phyloP scores from a whole-genome alignment of 2,888 invertebrate genomes.

The Scaptomyza parva region DNA sequence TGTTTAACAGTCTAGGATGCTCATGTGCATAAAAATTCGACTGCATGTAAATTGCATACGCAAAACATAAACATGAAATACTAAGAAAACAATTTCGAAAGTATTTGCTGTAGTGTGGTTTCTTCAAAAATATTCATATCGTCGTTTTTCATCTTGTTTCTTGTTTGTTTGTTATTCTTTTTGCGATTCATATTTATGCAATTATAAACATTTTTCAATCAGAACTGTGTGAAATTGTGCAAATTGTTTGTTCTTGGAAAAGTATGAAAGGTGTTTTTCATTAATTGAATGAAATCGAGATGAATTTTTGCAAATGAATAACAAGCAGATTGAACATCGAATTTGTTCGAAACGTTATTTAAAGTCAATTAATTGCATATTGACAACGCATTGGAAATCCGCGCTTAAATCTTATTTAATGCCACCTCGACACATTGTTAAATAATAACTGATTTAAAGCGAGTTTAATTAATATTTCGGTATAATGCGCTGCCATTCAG shows the following conservation, averaged over 20 bases:
- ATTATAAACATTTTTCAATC: background rate
- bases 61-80: background rate
- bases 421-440: background rate
- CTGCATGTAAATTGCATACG: no score
- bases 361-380: background rate
- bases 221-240: background rate
- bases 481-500: background rate
- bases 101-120: background rate
- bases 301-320: background rate
- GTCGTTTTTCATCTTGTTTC: no score
- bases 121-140: background rate
- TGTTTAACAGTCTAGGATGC: background rate
- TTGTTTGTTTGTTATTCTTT: background rate
- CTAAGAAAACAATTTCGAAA: background rate
- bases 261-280: background rate
- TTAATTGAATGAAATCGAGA: background rate
- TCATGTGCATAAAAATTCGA: background rate
- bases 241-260: background rate
- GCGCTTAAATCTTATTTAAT: background rate
- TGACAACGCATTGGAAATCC: background rate
- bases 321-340: background rate
- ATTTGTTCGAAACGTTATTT: background rate
- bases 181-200: background rate
- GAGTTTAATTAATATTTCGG: conserved; percentile 23
- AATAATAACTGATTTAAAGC: background rate